phyloP scores from a whole-genome alignment of 1,140 invertebrate genomes.

The Zaprionus davidi region DNA sequence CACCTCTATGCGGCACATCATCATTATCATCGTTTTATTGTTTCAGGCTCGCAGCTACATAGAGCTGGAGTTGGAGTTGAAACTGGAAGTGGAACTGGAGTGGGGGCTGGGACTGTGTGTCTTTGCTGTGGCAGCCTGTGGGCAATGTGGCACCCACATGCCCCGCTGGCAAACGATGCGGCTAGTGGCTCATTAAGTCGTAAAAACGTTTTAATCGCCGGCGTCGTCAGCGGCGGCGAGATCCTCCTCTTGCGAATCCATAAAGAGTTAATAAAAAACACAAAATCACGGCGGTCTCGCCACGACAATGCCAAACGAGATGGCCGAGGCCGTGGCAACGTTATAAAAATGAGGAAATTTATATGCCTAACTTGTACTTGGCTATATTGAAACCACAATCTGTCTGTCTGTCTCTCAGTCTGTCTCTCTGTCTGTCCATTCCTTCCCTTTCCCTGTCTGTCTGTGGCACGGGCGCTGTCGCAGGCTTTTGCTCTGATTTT shows the following conservation, averaged over 20 bases:
- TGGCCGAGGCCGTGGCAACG: conserved; percentile 6
- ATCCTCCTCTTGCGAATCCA: conserved; percentile 70
- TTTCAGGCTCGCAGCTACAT: conserved; percentile 39
- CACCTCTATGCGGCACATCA: conserved; percentile 70
- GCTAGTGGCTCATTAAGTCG: conserved; percentile 81
- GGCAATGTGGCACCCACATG: conserved; percentile 79
- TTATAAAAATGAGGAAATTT: conserved; percentile 78
- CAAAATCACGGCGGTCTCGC: conserved; percentile 67
- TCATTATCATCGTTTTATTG: conserved; percentile 74
- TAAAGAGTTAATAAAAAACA: conserved; percentile 82
- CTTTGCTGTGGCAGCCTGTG: conserved; percentile 35
- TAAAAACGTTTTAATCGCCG: conserved; percentile 78
- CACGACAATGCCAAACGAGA: conserved; percentile 41
- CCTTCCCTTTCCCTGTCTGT: not conserved
- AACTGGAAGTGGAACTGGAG: conserved; percentile 21
- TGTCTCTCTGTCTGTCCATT: not conserved
- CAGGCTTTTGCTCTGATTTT: conserved; percentile 46
- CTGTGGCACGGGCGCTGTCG: not conserved
- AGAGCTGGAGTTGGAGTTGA: conserved; percentile 21
- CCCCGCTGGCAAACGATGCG: conserved; percentile 54
- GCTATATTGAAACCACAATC: conserved; percentile 47
- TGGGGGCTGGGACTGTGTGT: conserved; percentile 2
- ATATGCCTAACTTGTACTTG: conserved; percentile 64
- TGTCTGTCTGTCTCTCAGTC: conserved; percentile 15
- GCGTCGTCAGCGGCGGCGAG: conserved; percentile 39